Conservation (phyloP, 1,140 invertebrate genomes). For the Bombus pyrosoma region DNA sequence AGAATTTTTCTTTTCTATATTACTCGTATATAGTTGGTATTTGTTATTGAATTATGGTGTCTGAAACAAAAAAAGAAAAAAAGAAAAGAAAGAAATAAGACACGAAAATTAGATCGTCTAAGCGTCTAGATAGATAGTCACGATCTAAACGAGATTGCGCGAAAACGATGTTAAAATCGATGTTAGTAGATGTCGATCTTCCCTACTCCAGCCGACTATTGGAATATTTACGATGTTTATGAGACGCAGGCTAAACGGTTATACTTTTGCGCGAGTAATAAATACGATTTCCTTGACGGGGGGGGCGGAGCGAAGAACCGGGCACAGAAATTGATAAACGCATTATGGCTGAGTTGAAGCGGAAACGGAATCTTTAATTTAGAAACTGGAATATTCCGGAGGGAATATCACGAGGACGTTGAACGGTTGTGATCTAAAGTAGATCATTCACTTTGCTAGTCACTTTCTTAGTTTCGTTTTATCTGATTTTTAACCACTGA, state of each 20-base stretch:
- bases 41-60: background rate
- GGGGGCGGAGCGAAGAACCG: constrained; percentile 38
- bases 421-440: constrained; percentile 19
- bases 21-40: background rate
- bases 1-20: background rate
- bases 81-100: too few species aligned
- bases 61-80: background rate
- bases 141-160: background rate
- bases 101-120: background rate
- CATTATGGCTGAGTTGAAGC: constrained; percentile 50
- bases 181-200: background rate
- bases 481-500: background rate
- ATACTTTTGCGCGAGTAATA: constrained; percentile 50
- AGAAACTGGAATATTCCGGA: constrained; percentile 46
- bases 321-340: constrained; percentile 65
- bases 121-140: background rate
- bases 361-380: constrained; percentile 55
- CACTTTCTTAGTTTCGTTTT: background rate
- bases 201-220: constrained; percentile 13
- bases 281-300: constrained; percentile 60
- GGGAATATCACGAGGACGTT: constrained; percentile 39
- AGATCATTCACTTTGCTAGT: constrained; percentile 29
- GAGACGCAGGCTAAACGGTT: constrained; percentile 40
- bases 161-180: constrained; percentile 17
- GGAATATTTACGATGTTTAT: constrained; percentile 49